Conservation (phyloP, 2,113 vertebrate genomes). For the Poecilia latipinna region DNA sequence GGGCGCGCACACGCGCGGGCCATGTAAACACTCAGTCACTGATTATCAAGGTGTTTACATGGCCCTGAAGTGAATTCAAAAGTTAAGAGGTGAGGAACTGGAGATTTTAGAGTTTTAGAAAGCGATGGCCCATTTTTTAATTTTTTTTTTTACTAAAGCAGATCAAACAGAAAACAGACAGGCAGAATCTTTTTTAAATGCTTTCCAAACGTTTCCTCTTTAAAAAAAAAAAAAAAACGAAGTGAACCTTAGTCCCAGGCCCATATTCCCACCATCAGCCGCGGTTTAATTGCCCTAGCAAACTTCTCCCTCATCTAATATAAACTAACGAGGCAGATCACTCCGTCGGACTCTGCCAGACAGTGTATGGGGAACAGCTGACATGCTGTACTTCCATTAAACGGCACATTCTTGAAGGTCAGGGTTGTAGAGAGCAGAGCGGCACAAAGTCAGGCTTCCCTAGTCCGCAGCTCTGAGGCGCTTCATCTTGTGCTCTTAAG, state of each 20-base stretch:
- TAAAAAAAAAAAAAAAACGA: neutral
- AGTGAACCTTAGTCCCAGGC: conserved; percentile 7
- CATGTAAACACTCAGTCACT: conserved; percentile 34
- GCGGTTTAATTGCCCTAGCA: conserved; percentile 52
- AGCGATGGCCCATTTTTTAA: neutral
- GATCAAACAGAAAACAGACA: conserved; percentile 19
- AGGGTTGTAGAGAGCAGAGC: conserved; percentile 14
- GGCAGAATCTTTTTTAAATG: conserved; percentile 27
- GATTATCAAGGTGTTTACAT: conserved; percentile 46
- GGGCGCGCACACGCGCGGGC: conserved; percentile 19
- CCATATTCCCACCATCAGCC: conserved; percentile 49
- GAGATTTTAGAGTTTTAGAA: neutral
- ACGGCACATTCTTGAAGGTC: conserved; percentile 36
- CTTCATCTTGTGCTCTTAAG: neutral
- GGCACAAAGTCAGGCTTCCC: conserved; percentile 31
- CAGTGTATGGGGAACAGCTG: conserved; percentile 46
- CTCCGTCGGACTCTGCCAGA: conserved; percentile 61
- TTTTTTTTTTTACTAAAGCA: neutral
- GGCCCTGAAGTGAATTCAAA: conserved; percentile 1
- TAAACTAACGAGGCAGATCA: conserved; percentile 63
- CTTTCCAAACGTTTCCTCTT: conserved; percentile 51
- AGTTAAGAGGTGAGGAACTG: no score
- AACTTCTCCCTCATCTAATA: conserved; percentile 59
- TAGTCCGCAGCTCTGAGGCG: neutral
- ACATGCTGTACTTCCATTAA: conserved; percentile 73